Conservation (phyloP, 2,113 vertebrate genomes). For the Channa argus region DNA sequence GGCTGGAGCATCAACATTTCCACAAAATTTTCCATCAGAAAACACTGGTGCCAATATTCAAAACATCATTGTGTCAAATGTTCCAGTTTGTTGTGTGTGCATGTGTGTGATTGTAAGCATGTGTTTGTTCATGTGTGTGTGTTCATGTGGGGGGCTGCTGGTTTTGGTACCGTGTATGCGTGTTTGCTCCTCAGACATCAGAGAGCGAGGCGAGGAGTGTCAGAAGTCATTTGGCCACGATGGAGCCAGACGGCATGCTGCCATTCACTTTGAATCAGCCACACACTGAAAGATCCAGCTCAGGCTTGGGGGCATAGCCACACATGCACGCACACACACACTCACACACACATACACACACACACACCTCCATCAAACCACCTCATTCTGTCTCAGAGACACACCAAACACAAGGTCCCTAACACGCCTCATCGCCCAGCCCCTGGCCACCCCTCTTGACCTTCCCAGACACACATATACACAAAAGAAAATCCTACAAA, state of each 20-base stretch:
- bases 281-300: conserved; percentile 66
- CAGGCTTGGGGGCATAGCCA: conserved; percentile 56
- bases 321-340: conserved; percentile 15
- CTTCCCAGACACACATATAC: conserved; percentile 32
- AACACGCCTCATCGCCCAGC: conserved; percentile 66
- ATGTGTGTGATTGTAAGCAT: neutral
- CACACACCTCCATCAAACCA: conserved; percentile 41
- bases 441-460: conserved; percentile 57
- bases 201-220: conserved; percentile 80
- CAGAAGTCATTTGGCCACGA: conserved; percentile 80
- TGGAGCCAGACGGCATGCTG: conserved; percentile 71
- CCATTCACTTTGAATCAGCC: conserved; percentile 80
- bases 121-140: conserved; percentile 30
- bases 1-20: conserved; percentile 53
- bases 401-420: conserved; percentile 63
- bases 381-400: conserved; percentile 59
- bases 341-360: conserved; percentile 46
- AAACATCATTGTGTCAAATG: conserved; percentile 50
- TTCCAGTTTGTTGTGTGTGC: conserved; percentile 24
- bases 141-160: conserved; percentile 28
- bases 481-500: conserved; percentile 46
- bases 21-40: conserved; percentile 49
- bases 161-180: conserved; percentile 26
- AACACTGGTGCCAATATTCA: conserved; percentile 33
- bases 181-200: conserved; percentile 71